Evolutionary conservation across 1,140 invertebrate species (phyloP).

Genomic region (Periplaneta americana): DNA sequence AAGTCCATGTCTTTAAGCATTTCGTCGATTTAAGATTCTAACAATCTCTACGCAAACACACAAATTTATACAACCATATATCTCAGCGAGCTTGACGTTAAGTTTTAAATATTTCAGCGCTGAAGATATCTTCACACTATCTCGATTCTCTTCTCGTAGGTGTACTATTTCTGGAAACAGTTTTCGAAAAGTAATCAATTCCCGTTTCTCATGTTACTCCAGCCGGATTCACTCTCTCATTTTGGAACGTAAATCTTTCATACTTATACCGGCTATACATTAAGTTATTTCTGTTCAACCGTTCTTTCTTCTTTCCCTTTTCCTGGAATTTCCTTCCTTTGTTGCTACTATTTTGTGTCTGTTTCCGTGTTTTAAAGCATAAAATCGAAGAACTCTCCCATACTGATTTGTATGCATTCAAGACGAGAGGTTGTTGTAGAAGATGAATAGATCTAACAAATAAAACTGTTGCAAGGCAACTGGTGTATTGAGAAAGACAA

Average conservation of each 20-base stretch:
- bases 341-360: neutral
- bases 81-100: neutral
- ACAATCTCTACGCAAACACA: too few species aligned
- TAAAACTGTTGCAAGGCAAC: too few species aligned
- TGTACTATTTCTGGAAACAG: neutral
- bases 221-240: neutral
- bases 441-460: too few species aligned
- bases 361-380: neutral
- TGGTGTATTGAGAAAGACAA: too few species aligned
- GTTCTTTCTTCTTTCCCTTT: neutral
- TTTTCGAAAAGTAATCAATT: neutral
- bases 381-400: neutral
- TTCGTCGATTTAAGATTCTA: too few species aligned
- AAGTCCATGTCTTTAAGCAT: too few species aligned
- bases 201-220: neutral
- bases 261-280: neutral
- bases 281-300: neutral
- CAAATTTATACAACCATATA: neutral
- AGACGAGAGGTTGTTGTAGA: too few species aligned
- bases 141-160: neutral
- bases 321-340: neutral
- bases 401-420: too few species aligned
- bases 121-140: neutral
- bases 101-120: neutral
- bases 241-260: neutral